Evolutionary conservation across 2,797 vertebrate genomes (phyloP).

Genomic region (Iguana delicatissima): DNA sequence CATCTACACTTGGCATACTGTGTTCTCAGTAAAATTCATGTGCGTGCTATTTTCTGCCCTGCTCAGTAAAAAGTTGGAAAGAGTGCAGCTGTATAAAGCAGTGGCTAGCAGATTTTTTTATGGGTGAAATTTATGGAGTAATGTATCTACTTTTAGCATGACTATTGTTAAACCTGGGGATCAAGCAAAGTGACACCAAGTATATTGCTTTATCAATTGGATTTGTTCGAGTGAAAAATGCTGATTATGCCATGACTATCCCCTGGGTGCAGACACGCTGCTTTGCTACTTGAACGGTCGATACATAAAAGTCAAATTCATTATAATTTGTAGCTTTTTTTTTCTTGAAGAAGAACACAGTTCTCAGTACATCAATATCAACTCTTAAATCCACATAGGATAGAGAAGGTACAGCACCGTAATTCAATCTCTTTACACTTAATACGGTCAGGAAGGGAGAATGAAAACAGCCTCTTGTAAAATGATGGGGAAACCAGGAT

Average conservation of each 20-base stretch:
- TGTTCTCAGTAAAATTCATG: constrained; percentile 66
- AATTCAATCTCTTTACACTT: constrained; percentile 89
- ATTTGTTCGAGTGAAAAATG: constrained; percentile 87
- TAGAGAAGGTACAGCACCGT: constrained; percentile 85
- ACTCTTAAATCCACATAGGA: constrained; percentile 86
- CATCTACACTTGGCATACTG: constrained; percentile 33
- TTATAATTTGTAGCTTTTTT: constrained; percentile 88
- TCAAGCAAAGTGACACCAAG: constrained; percentile 86
- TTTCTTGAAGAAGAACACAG: constrained; percentile 81
- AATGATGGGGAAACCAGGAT: constrained; percentile 88
- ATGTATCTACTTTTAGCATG: constrained; percentile 86
- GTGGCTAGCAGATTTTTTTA: constrained; percentile 81
- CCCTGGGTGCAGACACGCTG: constrained; percentile 84
- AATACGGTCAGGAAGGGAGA: constrained; percentile 87
- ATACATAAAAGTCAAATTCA: constrained; percentile 90
- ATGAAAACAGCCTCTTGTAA: constrained; percentile 90
- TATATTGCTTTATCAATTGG: constrained; percentile 90
- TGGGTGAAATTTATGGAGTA: constrained; percentile 84
- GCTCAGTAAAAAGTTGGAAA: constrained; percentile 78
- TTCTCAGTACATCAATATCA: constrained; percentile 88
- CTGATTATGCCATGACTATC: constrained; percentile 86
- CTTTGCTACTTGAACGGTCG: constrained; percentile 84
- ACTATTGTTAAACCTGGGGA: constrained; percentile 86
- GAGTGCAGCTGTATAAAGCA: constrained; percentile 76
- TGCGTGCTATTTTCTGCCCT: constrained; percentile 61